These are phyloP conservation scores for Tenualosa thibaudeaui DNA, from an alignment of 2,797 vertebrate genomes.

Conservation along the genomic window DNA sequence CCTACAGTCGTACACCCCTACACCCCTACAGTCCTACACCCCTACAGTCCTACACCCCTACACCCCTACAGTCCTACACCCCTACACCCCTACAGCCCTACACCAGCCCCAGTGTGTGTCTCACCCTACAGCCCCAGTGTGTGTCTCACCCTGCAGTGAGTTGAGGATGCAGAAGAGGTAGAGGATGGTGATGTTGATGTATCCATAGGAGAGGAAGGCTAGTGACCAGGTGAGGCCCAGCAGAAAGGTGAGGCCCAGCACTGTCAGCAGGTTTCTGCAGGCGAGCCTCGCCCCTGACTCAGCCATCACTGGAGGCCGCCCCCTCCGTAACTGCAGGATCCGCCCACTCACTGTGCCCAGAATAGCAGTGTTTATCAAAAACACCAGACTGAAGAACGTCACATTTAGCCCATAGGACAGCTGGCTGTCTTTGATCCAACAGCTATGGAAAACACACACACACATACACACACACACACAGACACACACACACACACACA, in stretches of 20 bases:
- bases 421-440: conserved; percentile 69
- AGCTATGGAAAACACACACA: conserved; percentile 68
- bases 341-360: conserved; percentile 62
- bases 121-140: background rate
- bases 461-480: background rate
- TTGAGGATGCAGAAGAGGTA: conserved; percentile 84
- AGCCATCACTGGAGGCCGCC: too few relatives aligned
- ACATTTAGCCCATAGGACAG: conserved; percentile 67
- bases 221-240: conserved; percentile 79
- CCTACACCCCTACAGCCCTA: too few relatives aligned
- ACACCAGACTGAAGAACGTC: conserved; percentile 64
- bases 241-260: conserved; percentile 76
- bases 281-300: background rate
- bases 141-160: conserved; percentile 69
- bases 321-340: conserved; percentile 48
- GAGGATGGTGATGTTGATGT: conserved; percentile 67
- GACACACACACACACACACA: conserved; percentile 2
- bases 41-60: too few relatives aligned
- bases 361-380: conserved; percentile 72
- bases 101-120: too few relatives aligned
- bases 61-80: too few relatives aligned
- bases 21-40: too few relatives aligned
- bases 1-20: too few relatives aligned
- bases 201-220: conserved; percentile 70
- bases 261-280: conserved; percentile 52